These are phyloP conservation scores for Pygoscelis antarcticus DNA, from an alignment of 2,113 vertebrate genomes.

Conservation along the genomic window DNA sequence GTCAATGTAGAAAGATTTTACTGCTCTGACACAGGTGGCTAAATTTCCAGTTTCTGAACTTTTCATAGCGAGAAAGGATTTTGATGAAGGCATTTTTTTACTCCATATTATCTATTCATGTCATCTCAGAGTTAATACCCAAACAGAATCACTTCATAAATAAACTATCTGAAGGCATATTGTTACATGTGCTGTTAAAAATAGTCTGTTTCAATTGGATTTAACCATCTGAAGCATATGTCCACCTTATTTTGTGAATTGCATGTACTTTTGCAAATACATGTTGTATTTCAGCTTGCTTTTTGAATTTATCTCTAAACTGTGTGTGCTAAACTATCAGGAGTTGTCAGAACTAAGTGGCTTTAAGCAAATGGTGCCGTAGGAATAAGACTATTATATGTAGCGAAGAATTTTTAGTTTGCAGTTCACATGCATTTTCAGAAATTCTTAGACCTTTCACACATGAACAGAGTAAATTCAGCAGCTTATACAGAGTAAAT, in stretches of 20 bases:
- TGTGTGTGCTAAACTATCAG: not conserved
- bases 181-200: not conserved
- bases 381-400: not conserved
- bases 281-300: not conserved
- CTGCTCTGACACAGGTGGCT: not conserved
- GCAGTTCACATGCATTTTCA: not conserved
- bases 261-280: not conserved
- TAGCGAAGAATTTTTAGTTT: not conserved
- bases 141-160: not conserved
- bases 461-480: not conserved
- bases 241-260: not conserved
- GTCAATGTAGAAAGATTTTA: not conserved
- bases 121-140: not conserved
- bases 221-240: not conserved
- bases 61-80: not conserved
- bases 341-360: not conserved
- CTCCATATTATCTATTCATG: not conserved
- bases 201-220: not conserved
- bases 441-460: not conserved
- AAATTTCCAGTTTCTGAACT: not conserved
- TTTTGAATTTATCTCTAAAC: not conserved
- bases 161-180: not conserved
- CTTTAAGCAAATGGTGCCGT: not conserved
- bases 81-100: not conserved
- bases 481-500: not conserved